phyloP scores from a whole-genome alignment of 1,140 invertebrate species.

The Anadara kagoshimensis region DNA sequence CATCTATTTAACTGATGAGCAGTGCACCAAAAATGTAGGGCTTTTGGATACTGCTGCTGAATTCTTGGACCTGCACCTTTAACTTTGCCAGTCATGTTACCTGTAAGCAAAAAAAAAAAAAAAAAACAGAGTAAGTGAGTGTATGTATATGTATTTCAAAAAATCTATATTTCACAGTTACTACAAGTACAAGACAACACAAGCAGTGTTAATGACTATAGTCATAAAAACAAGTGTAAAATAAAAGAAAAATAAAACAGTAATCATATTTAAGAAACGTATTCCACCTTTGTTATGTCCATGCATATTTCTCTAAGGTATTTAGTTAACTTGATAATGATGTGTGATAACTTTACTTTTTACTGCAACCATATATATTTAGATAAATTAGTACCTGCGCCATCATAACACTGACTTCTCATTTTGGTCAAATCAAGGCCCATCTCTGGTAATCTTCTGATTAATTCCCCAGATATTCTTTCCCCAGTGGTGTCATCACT shows the following conservation, averaged over 20 bases:
- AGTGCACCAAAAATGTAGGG: slow-evolving; percentile 12
- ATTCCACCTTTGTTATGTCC: too few relatives aligned
- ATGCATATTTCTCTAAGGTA: neutral
- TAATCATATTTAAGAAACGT: too few relatives aligned
- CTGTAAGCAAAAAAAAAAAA: neutral
- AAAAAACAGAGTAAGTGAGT: neutral
- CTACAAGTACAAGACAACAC: neutral
- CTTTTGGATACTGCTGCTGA: slow-evolving; percentile 1
- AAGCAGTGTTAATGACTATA: too few relatives aligned
- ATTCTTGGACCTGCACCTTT: slow-evolving; percentile 12
- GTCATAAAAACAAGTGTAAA: too few relatives aligned
- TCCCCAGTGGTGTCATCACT: slow-evolving; percentile 3
- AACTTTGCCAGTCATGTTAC: slow-evolving; percentile 11
- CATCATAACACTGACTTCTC: slow-evolving; percentile 9
- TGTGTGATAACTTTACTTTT: neutral
- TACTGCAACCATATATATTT: neutral
- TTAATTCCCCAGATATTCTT: slow-evolving; percentile 2
- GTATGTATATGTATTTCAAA: neutral
- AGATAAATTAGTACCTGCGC: neutral
- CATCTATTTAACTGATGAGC: slow-evolving; percentile 13
- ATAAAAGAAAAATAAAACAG: too few relatives aligned
- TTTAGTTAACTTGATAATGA: neutral
- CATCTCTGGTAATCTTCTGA: neutral
- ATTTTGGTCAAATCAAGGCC: slow-evolving; percentile 1
- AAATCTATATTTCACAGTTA: neutral